These are phyloP conservation scores for Pseudoatta argentina DNA, from an alignment of 1,140 invertebrate genomes.

Conservation along the genomic window DNA sequence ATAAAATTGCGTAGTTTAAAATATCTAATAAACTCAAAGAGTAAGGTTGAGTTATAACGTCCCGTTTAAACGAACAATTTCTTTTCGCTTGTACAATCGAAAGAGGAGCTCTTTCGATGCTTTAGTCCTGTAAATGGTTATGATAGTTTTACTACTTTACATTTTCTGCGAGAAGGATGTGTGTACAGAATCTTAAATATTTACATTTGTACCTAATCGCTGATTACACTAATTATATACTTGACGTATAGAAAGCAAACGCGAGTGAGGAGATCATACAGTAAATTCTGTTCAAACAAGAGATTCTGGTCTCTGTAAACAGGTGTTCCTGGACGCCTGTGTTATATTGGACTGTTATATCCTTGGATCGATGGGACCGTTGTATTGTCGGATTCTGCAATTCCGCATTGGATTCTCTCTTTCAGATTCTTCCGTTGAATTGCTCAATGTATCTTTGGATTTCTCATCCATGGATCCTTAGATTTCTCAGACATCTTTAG, in stretches of 20 bases:
- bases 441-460: not conserved
- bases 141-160: constrained; percentile 39
- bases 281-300: constrained; percentile 26
- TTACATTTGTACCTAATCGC: constrained; percentile 42
- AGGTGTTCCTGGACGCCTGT: not conserved
- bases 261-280: not conserved
- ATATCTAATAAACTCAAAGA: not conserved
- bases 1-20: not conserved
- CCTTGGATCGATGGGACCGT: constrained; percentile 5
- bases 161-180: constrained; percentile 24
- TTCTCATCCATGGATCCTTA: not conserved
- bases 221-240: constrained; percentile 40
- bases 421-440: constrained; percentile 15
- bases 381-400: constrained; percentile 22
- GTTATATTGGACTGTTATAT: constrained; percentile 16
- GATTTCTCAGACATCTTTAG: not conserved
- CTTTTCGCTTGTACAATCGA: not conserved
- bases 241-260: constrained; percentile 26
- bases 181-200: constrained; percentile 22
- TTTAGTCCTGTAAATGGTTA: constrained; percentile 37
- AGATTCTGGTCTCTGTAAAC: not conserved
- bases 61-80: not conserved
- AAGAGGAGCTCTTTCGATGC: constrained; percentile 5
- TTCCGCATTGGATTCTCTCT: not conserved
- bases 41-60: not conserved